Evolutionary conservation across 2,797 vertebrate species (phyloP).

Genomic region (Smutsia temminckii): DNA sequence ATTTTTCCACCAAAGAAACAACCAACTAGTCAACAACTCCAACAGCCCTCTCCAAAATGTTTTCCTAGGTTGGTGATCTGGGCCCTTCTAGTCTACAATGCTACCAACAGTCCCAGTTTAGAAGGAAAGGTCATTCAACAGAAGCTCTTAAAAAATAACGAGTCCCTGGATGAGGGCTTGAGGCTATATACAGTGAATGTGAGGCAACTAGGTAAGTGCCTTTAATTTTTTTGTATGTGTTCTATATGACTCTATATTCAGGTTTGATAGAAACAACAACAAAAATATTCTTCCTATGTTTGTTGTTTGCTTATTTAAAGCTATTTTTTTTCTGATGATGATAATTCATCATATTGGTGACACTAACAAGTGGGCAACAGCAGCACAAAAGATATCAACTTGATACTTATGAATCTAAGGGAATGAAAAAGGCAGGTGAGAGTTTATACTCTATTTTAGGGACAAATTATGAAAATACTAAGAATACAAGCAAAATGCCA

Average conservation of each 20-base stretch:
- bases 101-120: constrained; percentile 87
- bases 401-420: background rate
- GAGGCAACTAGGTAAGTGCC: constrained; percentile 87
- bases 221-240: background rate
- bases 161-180: constrained; percentile 81
- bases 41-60: constrained; percentile 50
- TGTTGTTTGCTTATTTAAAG: background rate
- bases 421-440: background rate
- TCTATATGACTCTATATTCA: background rate
- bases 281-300: background rate
- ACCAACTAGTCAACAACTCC: background rate
- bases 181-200: constrained; percentile 83
- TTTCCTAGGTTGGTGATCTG: constrained; percentile 87
- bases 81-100: constrained; percentile 89
- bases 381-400: background rate
- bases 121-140: constrained; percentile 85
- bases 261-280: background rate
- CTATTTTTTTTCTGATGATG: constrained; percentile 18
- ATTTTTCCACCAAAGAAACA: background rate
- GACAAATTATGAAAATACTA: background rate
- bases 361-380: background rate
- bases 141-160: constrained; percentile 82
- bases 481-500: background rate
- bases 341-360: background rate
- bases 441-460: background rate